Evolutionary conservation across 2,113 vertebrate species (phyloP), one percentile per base, ranked within the genome.

Genomic region (Microcebus ravelobensis): DNA sequence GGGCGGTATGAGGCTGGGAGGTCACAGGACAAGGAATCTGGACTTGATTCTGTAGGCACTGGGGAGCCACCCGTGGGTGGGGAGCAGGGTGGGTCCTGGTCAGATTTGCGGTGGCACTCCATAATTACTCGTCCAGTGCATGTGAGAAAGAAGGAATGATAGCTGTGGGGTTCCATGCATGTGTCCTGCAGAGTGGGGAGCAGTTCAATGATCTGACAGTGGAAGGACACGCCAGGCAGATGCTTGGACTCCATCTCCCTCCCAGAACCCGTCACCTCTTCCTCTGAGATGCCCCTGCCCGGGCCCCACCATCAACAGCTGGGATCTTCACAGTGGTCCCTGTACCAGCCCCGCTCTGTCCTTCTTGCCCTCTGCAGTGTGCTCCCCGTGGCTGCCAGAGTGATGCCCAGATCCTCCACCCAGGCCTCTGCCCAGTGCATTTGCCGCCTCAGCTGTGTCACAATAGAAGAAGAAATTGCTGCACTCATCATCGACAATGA

Each of bases 401-500:
- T 8, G 80, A 45, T 12, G 10, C 36, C 61, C 76, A 50, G n/a
- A 31, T 55, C 36, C 76, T 68, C 85, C 6, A 2, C 17, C 14
- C 12, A 13, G 45, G 0, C 3, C 71, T 76, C 67, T 67, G 57
- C 57, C n/a, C 2, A 2, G 3, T 12, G 29, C 11, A 23, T 42
- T 36, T 39, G 67, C 57, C 29, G 17, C 17, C 12, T 52, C 80
- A 67, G 45, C 21, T 63, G 6, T 57, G 10, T 65, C 31, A 31
- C 25, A 63, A 2, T 13, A 39, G 39, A 61, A 34, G 67, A 57
- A 63, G 45, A 31, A 52, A n/a, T 39, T 18, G 42, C 65, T 70
- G 12, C 1, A 4, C 23, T 12, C 0, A 0, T n/a, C 48, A 6
- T 17, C 27, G 98, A 98, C 18, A 98, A 98, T 39, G 98, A 98